Evolutionary conservation across 2,888 invertebrate species (phyloP).

Genomic region (Creontiades dilutus): DNA sequence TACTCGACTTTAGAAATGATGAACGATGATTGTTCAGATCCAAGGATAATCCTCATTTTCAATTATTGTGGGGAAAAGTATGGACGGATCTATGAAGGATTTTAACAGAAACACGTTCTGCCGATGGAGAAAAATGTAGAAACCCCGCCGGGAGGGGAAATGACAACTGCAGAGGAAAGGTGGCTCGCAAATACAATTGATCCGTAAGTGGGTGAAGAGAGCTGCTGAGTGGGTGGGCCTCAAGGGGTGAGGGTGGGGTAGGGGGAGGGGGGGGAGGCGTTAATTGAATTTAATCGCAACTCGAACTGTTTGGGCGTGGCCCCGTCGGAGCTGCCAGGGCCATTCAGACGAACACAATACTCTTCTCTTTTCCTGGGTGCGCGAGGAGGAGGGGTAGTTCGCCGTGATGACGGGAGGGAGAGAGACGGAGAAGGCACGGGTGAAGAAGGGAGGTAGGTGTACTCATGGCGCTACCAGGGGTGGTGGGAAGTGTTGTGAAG

Average conservation of each 20-base stretch:
- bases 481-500: too few species aligned
- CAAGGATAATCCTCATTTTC: too few species aligned
- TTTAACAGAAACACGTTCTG: neutral
- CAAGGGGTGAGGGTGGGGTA: neutral
- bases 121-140: neutral
- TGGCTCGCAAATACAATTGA: conserved; percentile 12
- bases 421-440: neutral
- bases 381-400: neutral
- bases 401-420: neutral
- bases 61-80: neutral
- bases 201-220: conserved; percentile 39
- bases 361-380: conserved; percentile 53
- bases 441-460: neutral
- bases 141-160: neutral
- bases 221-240: neutral
- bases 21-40: too few species aligned
- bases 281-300: conserved; percentile 63
- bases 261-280: neutral
- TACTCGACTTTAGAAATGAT: too few species aligned
- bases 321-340: conserved; percentile 48
- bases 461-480: neutral
- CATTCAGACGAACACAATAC: conserved; percentile 59
- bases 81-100: neutral
- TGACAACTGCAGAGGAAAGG: conserved; percentile 32
- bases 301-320: conserved; percentile 63